Percentiles rank a stretch among this genome's conserved stretches.
phyloP scores from a whole-genome alignment of 1,140 invertebrate genomes.

The Aradophagus sp. region DNA sequence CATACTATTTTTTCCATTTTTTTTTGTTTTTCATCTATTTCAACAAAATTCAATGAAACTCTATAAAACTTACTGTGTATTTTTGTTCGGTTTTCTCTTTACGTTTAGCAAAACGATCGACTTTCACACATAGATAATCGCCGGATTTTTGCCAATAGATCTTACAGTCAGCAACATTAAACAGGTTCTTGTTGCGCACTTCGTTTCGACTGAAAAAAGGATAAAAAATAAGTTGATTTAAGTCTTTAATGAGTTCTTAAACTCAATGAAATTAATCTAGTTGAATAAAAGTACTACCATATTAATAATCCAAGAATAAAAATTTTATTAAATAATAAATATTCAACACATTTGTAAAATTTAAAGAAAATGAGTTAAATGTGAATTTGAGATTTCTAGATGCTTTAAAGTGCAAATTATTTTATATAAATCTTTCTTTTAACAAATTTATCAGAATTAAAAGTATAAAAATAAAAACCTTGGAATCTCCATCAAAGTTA shows the following conservation, averaged over 20 bases:
- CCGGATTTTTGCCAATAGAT: constrained; percentile 99
- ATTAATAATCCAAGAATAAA: too few relatives aligned
- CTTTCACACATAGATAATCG: constrained; percentile 98
- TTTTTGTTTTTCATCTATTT: background rate
- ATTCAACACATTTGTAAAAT: too few relatives aligned
- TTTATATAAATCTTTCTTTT: background rate
- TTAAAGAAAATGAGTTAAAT: too few relatives aligned
- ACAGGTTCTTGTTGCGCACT: constrained; percentile 96
- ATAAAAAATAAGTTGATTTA: too few relatives aligned
- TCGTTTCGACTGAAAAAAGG: constrained; percentile 82
- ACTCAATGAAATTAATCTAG: too few relatives aligned
- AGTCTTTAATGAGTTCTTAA: too few relatives aligned
- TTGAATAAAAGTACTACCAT: too few relatives aligned
- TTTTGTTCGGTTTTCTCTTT: constrained; percentile 93
- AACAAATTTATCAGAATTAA: too few relatives aligned
- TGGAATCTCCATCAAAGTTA: constrained; percentile 89
- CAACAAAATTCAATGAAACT: constrained; percentile 59
- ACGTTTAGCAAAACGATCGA: constrained; percentile 97
- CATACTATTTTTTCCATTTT: background rate
- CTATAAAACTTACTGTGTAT: constrained; percentile 84
- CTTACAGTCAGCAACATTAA: constrained; percentile 98
- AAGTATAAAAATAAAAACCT: constrained; percentile 72
- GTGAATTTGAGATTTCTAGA: too few relatives aligned
- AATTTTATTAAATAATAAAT: too few relatives aligned
- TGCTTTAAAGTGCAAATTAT: too few relatives aligned